A percentile compares a stretch with the other conserved stretches of the same genome.
These are phyloP conservation scores for Caenorhabditis sp. DNA, from an alignment of 2,888 invertebrate species.

Conservation along the genomic window DNA sequence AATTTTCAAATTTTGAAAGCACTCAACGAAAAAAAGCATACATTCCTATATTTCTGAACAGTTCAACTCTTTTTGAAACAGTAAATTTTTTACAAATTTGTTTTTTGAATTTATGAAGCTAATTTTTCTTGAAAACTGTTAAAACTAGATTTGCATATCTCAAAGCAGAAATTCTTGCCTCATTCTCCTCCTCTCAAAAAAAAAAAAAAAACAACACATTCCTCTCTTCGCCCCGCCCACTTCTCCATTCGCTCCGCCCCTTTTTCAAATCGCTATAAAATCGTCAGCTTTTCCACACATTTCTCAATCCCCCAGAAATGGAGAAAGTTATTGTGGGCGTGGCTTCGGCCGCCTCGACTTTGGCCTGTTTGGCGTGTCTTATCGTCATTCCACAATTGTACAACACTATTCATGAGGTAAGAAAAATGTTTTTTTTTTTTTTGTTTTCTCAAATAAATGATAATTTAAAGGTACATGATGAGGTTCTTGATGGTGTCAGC, in stretches of 20 bases:
- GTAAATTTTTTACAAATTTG: no score
- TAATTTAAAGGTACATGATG: conserved; percentile 31
- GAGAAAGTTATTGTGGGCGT: conserved; percentile 57
- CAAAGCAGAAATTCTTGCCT: no score
- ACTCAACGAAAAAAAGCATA: no score
- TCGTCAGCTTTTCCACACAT: neutral
- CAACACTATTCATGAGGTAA: conserved; percentile 58
- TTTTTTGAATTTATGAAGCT: no score
- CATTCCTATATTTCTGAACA: no score
- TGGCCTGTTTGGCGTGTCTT: conserved; percentile 60
- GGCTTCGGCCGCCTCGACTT: conserved; percentile 51
- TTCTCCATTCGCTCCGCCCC: neutral
- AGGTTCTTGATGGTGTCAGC: conserved; percentile 47
- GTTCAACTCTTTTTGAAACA: no score
- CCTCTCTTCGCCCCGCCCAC: no score
- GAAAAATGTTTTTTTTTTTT: neutral
- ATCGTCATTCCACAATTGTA: conserved; percentile 67
- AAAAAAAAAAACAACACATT: no score
- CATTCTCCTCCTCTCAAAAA: no score
- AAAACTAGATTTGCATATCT: no score
- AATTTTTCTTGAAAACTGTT: no score
- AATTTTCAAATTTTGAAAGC: no score
- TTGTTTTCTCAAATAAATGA: neutral
- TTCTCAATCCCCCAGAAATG: conserved; percentile 7
- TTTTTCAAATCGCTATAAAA: neutral